phyloP scores from a whole-genome alignment of 1,140 invertebrate genomes.

The Atta cephalotes region DNA sequence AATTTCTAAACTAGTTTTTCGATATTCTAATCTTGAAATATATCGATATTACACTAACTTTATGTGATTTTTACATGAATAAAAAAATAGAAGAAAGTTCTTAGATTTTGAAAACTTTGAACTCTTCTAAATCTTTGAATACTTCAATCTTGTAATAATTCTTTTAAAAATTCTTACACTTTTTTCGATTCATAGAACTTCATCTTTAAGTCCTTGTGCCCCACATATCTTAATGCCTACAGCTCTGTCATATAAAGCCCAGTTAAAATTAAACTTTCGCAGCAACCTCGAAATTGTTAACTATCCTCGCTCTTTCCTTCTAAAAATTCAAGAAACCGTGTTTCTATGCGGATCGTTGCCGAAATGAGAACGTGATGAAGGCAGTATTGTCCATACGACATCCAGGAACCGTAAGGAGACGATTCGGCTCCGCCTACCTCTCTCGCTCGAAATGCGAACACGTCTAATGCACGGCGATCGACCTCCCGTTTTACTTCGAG shows the following conservation, averaged over 20 bases:
- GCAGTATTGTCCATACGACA: constrained; percentile 51
- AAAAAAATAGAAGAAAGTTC: constrained; percentile 24
- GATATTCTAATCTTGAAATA: neutral
- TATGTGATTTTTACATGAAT: constrained; percentile 3
- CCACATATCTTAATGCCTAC: neutral
- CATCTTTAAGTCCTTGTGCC: neutral
- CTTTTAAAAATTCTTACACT: neutral
- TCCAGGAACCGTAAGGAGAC: neutral
- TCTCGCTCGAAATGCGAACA: constrained; percentile 21
- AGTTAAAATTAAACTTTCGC: constrained; percentile 8
- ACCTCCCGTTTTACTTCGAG: constrained; percentile 58
- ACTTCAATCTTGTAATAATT: constrained; percentile 8
- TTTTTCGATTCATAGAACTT: neutral
- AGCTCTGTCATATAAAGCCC: neutral
- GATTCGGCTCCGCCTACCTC: neutral
- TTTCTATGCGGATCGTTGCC: constrained; percentile 12
- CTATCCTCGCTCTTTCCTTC: neutral
- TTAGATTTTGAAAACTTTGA: constrained; percentile 1
- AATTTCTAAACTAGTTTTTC: neutral
- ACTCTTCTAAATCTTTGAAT: constrained; percentile 7
- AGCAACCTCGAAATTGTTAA: constrained; percentile 6
- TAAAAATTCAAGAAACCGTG: constrained; percentile 21
- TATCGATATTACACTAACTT: neutral
- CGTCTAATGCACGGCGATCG: constrained; percentile 37
- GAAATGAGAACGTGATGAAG: constrained; percentile 37